phyloP scores from a whole-genome alignment of 2,113 vertebrate species.

The Platanista minor region DNA sequence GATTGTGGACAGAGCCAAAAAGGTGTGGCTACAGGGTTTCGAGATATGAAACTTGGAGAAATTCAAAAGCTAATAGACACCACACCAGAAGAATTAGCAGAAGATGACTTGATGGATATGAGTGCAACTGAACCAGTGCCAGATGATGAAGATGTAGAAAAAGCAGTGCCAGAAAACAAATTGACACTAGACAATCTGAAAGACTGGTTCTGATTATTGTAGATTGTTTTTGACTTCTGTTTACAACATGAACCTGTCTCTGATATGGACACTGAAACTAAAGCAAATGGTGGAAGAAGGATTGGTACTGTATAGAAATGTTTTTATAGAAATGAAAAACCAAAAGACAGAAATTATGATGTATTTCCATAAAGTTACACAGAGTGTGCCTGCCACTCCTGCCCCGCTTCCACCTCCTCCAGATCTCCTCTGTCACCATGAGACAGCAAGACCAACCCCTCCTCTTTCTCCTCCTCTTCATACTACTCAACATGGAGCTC shows the following conservation, averaged over 20 bases:
- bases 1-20: neutral
- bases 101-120: neutral
- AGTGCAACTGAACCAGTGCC: neutral
- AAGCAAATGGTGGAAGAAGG: neutral
- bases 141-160: neutral
- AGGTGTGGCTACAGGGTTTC: neutral
- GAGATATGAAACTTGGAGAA: neutral
- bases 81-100: neutral
- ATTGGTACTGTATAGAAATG: neutral
- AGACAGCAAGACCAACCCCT: neutral
- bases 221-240: neutral
- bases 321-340: neutral
- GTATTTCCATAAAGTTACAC: neutral
- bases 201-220: neutral
- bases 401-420: neutral
- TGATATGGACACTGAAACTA: neutral
- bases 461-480: neutral
- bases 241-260: neutral
- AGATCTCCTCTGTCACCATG: neutral
- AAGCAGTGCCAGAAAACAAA: neutral
- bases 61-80: neutral
- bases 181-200: neutral
- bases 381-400: neutral
- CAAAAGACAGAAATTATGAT: neutral
- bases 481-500: neutral